Evolutionary conservation across 2,113 vertebrate genomes (phyloP).

Genomic region (Atherinomorus stipes): DNA sequence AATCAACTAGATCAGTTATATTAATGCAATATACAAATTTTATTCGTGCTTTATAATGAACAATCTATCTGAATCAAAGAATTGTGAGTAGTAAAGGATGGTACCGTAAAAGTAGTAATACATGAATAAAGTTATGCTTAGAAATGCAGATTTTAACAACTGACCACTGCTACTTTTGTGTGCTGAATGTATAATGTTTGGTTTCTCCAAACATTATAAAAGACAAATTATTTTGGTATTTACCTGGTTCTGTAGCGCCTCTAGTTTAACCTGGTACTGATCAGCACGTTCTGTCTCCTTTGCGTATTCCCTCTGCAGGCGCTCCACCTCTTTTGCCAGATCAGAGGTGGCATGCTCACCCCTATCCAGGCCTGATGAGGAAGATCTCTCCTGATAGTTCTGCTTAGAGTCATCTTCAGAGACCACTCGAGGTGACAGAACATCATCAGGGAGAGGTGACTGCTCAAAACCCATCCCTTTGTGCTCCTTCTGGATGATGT

Average conservation of each 20-base stretch:
- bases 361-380: slow-evolving; percentile 12
- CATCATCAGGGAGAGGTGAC: slow-evolving; percentile 2
- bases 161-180: neutral
- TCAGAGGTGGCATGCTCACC: slow-evolving; percentile 6
- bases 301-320: slow-evolving; percentile 64
- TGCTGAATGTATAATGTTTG: too few species aligned
- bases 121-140: slow-evolving; percentile 1
- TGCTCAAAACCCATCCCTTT: slow-evolving; percentile 9
- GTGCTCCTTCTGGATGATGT: slow-evolving; percentile 49
- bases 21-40: neutral
- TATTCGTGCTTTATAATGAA: neutral
- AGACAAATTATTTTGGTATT: neutral
- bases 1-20: neutral
- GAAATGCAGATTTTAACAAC: neutral
- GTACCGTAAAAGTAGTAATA: too few species aligned
- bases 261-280: slow-evolving; percentile 77
- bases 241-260: slow-evolving; percentile 81
- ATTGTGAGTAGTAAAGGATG: too few species aligned
- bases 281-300: slow-evolving; percentile 69
- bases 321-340: slow-evolving; percentile 68
- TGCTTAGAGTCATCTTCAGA: slow-evolving; percentile 30
- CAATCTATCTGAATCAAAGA: too few species aligned
- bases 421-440: neutral
- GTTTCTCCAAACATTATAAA: neutral
- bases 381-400: neutral